phyloP scores from a whole-genome alignment of 2,113 vertebrate genomes.

The Varanus komodoensis region DNA sequence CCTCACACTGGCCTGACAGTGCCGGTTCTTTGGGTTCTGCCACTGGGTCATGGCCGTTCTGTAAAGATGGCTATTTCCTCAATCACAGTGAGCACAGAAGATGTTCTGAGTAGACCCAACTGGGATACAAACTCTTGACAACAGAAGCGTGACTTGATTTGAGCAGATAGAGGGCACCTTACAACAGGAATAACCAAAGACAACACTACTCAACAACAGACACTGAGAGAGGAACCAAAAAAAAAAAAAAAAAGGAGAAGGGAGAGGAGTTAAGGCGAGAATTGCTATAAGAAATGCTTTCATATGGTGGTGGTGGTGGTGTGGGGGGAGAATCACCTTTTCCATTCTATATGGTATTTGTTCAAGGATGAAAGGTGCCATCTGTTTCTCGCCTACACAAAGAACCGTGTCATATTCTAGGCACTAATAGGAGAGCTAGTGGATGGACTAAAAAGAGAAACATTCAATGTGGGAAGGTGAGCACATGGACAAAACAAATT shows the following conservation, averaged over 20 bases:
- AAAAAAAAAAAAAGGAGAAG: neutral
- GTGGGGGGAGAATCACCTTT: neutral
- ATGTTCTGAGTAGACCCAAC: neutral
- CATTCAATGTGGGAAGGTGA: neutral
- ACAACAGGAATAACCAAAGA: neutral
- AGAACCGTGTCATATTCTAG: constrained; percentile 3
- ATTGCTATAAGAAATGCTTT: constrained; percentile 19
- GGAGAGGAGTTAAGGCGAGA: neutral
- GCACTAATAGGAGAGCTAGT: constrained; percentile 5
- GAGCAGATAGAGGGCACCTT: neutral
- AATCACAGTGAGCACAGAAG: neutral
- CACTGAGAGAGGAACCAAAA: neutral
- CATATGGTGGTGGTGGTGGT: neutral
- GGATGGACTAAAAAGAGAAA: neutral
- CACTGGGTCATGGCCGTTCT: neutral
- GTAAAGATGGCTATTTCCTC: neutral
- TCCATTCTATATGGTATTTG: constrained; percentile 6
- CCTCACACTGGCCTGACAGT: neutral
- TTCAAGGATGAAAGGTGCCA: constrained; percentile 15
- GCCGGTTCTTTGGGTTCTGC: constrained; percentile 8
- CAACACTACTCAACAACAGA: neutral
- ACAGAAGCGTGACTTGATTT: constrained; percentile 3
- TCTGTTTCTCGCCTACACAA: constrained; percentile 9
- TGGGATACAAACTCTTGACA: neutral
- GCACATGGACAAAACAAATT: neutral